Percentiles rank a stretch among this genome's conserved stretches.
These are phyloP conservation scores for Gortyna flavago DNA, from an alignment of 2,888 invertebrate genomes.

Conservation along the genomic window DNA sequence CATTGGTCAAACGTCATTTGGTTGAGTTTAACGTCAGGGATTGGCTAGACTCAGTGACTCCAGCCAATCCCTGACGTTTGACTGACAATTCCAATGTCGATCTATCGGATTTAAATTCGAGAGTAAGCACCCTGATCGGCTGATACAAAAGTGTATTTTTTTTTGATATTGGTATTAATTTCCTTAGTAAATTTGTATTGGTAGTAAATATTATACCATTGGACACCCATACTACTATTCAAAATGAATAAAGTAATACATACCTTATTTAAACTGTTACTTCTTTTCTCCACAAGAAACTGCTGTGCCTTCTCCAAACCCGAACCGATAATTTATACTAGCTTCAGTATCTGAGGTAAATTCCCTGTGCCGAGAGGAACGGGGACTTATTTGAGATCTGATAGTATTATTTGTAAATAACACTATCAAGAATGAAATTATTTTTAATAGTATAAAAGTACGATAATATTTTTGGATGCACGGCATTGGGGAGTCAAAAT, in stretches of 20 bases:
- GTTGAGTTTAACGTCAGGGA: too few relatives aligned
- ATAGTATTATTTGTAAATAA: conserved; percentile 37
- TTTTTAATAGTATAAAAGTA: conserved; percentile 33
- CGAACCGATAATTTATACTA: conserved; percentile 39
- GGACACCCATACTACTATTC: too few relatives aligned
- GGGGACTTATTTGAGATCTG: conserved; percentile 31
- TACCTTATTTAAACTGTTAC: conserved; percentile 19
- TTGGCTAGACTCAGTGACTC: too few relatives aligned
- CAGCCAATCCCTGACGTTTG: too few relatives aligned
- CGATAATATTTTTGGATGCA: background rate
- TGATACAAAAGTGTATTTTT: too few relatives aligned
- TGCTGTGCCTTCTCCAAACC: conserved; percentile 31
- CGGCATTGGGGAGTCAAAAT: conserved; percentile 17
- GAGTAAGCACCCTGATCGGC: too few relatives aligned
- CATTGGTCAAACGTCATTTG: too few relatives aligned
- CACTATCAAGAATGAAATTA: background rate
- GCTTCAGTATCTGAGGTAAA: conserved; percentile 35
- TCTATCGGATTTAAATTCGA: too few relatives aligned
- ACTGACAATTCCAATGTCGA: too few relatives aligned
- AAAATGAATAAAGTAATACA: background rate
- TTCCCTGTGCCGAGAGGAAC: conserved; percentile 39
- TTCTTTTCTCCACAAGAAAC: conserved; percentile 29
- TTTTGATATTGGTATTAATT: too few relatives aligned
- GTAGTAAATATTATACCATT: conserved; percentile 40
- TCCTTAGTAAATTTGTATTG: background rate